Conservation (phyloP, 2,888 invertebrate genomes). For the Ormyrus nitidulus region DNA sequence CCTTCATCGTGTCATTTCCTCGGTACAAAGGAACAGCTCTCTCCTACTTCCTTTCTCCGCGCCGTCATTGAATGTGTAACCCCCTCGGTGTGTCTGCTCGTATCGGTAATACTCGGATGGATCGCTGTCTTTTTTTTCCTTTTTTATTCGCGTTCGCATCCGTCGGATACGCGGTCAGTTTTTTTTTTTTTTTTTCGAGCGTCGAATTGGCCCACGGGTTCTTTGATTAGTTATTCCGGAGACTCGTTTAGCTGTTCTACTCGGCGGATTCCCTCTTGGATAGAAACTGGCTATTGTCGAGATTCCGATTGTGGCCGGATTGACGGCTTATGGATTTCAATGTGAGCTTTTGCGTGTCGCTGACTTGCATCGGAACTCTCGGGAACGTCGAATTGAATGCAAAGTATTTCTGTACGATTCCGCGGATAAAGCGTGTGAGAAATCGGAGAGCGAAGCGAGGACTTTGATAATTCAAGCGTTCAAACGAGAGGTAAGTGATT, state of each 20-base stretch:
- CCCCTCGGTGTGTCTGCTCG: background rate
- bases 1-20: constrained; percentile 54
- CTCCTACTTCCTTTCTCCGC: constrained; percentile 37
- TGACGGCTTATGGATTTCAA: too few relatives aligned
- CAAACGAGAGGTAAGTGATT: constrained; percentile 25
- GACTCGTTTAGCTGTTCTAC: constrained; percentile 15
- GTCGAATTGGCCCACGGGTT: background rate
- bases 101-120: constrained; percentile 8
- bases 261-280: background rate
- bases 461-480: background rate
- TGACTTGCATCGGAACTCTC: too few relatives aligned
- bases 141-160: background rate
- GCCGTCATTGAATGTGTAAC: constrained; percentile 16
- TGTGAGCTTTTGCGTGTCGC: too few relatives aligned
- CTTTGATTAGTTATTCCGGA: background rate
- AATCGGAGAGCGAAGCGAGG: background rate
- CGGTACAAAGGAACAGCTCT: constrained; percentile 46
- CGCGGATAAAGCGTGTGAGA: too few relatives aligned
- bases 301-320: constrained; percentile 20
- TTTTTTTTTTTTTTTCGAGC: background rate
- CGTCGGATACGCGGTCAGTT: too few relatives aligned
- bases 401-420: too few relatives aligned
- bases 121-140: constrained; percentile 16
- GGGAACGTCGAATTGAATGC: too few relatives aligned
- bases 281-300: background rate